phyloP scores from a whole-genome alignment of 2,113 vertebrate species.

The Polypterus bichir region DNA sequence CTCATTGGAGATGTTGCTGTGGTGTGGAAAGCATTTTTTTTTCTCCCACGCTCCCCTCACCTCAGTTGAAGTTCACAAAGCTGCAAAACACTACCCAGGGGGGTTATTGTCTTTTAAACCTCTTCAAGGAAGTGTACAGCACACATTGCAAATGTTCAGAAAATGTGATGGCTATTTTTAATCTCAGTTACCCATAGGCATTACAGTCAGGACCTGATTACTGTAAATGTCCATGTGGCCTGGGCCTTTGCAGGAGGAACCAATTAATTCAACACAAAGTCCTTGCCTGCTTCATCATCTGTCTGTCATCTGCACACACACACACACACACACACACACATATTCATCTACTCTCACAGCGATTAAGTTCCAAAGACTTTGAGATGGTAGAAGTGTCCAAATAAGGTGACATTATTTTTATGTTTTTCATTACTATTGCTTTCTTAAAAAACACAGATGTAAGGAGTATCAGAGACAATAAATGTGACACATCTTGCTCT shows the following conservation, averaged over 20 bases:
- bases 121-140: slow-evolving; percentile 32
- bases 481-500: too few species aligned
- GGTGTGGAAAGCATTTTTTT: slow-evolving; percentile 5
- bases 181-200: slow-evolving; percentile 20
- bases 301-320: too few species aligned
- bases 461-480: too few species aligned
- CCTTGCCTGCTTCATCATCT: too few species aligned
- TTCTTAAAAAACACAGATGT: too few species aligned
- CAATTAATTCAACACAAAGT: too few species aligned
- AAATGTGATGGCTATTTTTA: slow-evolving; percentile 39
- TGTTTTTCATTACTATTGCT: too few species aligned
- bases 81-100: slow-evolving; percentile 25
- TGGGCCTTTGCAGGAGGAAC: not conserved
- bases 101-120: slow-evolving; percentile 8
- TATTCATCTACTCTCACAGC: too few species aligned
- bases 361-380: too few species aligned
- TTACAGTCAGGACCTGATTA: slow-evolving; percentile 28
- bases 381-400: too few species aligned
- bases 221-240: slow-evolving; percentile 23
- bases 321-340: too few species aligned
- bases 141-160: slow-evolving; percentile 39
- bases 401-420: too few species aligned
- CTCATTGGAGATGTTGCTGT: slow-evolving; percentile 5
- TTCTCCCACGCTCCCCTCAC: slow-evolving; percentile 25
- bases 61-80: slow-evolving; percentile 26